Evolutionary conservation across 2,797 vertebrate genomes (phyloP), one percentile per base, ranked within the genome.

Genomic region (Mus minutoides): DNA sequence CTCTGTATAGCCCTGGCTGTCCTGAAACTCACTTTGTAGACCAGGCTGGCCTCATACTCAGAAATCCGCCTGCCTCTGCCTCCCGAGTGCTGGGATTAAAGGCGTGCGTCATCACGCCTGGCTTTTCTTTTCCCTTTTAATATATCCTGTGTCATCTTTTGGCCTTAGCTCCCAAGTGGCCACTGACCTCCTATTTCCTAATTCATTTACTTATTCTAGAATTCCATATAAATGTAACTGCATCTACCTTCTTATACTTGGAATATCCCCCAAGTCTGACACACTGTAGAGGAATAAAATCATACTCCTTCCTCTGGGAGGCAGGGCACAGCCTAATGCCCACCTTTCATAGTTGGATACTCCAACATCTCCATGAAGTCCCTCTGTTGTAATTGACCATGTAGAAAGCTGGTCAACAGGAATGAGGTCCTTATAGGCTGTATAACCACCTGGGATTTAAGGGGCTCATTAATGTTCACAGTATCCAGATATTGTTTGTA

Each of bases 371-470:
- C 1, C 14, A 31, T 5, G 16, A 52, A 12, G 43, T 43, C n/a
- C 5, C 40, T 34, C 8, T 0, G 2, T 34, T 67, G 34, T 43
- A 34, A 21, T 22, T 52, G 71, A 31, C 9, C 3, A 2, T 56
- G 90, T 77, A 4, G 19, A 69, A 88, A n/a, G 7, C 3, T 11
- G 8, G 56, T n/a, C 0, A 1, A 12, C 6, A 4, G 14, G 6
- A 0, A 1, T 19, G 17, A 22, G 22, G 31, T 49, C 54, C 19
- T 37, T 9, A 0, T 29, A 31, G 56, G 54, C 13, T 40, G 40
- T 0, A 0, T 1, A 6, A 0, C 12, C 13, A 4, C 40, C 40
- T 14, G 12, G 16, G 37, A n/a, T n/a, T 9, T 17, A 2, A 22
- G 5, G 1, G 34, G 31, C 9, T 14, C 0, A 0, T 22, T 9